Percentiles rank a stretch among this genome's conserved stretches.
Evolutionary conservation across 2,888 invertebrate species (phyloP).

Genomic region (Drosophila monieri): DNA sequence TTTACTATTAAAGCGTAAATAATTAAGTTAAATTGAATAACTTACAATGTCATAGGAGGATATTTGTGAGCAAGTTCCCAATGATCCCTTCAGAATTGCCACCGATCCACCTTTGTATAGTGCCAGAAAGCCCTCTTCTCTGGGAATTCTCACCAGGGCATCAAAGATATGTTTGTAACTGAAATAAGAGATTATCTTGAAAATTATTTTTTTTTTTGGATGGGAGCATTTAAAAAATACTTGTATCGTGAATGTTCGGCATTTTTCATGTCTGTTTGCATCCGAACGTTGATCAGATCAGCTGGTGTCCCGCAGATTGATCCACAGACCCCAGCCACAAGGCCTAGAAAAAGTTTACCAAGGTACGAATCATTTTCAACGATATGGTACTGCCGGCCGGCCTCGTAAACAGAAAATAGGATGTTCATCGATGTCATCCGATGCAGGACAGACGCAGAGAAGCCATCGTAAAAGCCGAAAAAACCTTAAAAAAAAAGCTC

Average conservation of each 20-base stretch:
- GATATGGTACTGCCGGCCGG: conserved; percentile 22
- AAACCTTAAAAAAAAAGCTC: conserved; percentile 5
- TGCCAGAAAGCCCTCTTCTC: conserved; percentile 47
- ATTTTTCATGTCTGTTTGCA: conserved; percentile 58
- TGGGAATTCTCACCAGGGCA: conserved; percentile 44
- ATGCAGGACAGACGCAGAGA: conserved; percentile 43
- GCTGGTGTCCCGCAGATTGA: conserved; percentile 46
- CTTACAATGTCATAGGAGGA: conserved; percentile 55
- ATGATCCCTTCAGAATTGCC: conserved; percentile 41
- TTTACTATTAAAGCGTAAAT: neutral
- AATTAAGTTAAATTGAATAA: neutral
- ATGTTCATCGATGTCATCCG: conserved; percentile 52
- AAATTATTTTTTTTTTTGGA: neutral
- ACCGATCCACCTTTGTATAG: conserved; percentile 46
- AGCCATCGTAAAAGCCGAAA: conserved; percentile 58
- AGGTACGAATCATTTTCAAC: conserved; percentile 13
- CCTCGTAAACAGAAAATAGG: conserved; percentile 50
- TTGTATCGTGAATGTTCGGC: conserved; percentile 24
- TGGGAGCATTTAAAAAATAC: conserved; percentile 16
- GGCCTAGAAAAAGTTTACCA: conserved; percentile 40
- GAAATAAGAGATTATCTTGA: neutral
- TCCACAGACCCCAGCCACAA: conserved; percentile 38
- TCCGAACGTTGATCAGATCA: conserved; percentile 56
- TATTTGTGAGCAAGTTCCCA: conserved; percentile 51
- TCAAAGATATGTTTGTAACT: conserved; percentile 47